Percentiles rank a stretch among this genome's conserved stretches.
Evolutionary conservation across 2,797 vertebrate species (phyloP).

Genomic region (Merluccius polli): DNA sequence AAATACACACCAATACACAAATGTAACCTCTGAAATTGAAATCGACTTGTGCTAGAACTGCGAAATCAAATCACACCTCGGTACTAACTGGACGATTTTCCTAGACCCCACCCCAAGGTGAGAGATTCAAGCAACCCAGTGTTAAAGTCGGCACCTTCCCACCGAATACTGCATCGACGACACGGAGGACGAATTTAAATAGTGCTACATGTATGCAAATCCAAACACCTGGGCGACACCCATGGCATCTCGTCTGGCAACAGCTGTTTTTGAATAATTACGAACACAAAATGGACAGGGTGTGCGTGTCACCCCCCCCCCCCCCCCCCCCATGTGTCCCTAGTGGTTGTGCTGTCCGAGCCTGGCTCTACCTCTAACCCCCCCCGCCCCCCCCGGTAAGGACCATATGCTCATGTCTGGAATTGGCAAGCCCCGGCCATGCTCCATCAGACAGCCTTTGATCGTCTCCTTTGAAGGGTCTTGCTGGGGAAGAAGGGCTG

Average conservation of each 20-base stretch:
- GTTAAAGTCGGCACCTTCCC: not conserved
- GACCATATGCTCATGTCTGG: not conserved
- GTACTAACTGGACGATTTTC: not conserved
- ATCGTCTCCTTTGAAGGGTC: not conserved
- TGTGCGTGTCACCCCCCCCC: too few relatives aligned
- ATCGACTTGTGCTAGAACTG: not conserved
- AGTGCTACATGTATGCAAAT: conserved; percentile 31
- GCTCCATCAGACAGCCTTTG: not conserved
- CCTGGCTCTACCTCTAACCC: not conserved
- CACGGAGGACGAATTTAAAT: not conserved
- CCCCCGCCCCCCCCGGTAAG: not conserved
- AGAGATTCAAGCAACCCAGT: not conserved
- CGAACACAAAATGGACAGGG: not conserved
- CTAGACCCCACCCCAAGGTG: not conserved
- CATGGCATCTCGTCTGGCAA: not conserved
- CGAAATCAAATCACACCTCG: too few relatives aligned
- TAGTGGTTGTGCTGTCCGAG: not conserved
- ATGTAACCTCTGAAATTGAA: not conserved
- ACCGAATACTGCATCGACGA: not conserved
- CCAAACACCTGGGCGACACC: conserved; percentile 58
- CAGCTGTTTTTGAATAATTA: conserved; percentile 1
- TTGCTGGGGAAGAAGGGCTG: not conserved
- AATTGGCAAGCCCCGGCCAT: not conserved
- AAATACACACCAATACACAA: not conserved
- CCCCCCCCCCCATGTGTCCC: not conserved